Conservation (phyloP, 2,888 invertebrate genomes). For the Heteromurus nitidus region DNA sequence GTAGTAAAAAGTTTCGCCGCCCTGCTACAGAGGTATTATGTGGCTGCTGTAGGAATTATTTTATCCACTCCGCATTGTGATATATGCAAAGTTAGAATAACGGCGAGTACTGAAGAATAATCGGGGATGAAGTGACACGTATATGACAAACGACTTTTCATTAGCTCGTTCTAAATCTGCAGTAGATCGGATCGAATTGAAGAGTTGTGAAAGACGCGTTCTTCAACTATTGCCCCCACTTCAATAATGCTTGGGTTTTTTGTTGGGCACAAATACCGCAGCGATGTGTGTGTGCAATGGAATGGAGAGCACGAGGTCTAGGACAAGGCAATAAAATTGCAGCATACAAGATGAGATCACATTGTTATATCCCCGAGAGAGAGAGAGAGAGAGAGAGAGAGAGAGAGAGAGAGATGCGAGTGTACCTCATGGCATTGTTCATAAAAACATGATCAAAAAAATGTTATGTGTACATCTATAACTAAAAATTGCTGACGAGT, state of each 20-base stretch:
- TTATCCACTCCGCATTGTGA: too few relatives aligned
- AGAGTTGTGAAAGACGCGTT: too few relatives aligned
- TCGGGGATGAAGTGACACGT: not conserved
- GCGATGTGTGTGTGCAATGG: not conserved
- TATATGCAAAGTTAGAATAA: too few relatives aligned
- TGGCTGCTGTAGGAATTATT: too few relatives aligned
- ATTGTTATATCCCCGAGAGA: too few relatives aligned
- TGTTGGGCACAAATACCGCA: too few relatives aligned
- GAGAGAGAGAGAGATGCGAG: not conserved
- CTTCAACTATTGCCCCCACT: too few relatives aligned
- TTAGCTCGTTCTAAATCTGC: conserved; percentile 9
- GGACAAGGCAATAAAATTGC: conserved; percentile 25
- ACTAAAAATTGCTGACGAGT: conserved; percentile 6
- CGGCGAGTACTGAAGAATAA: not conserved
- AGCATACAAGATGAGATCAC: not conserved
- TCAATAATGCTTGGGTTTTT: too few relatives aligned
- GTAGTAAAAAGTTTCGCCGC: too few relatives aligned
- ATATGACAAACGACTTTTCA: not conserved
- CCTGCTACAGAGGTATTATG: too few relatives aligned
- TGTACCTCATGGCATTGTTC: conserved; percentile 7
- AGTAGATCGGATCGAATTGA: too few relatives aligned
- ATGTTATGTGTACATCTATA: not conserved
- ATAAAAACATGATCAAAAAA: not conserved
- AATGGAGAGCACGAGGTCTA: conserved; percentile 40
- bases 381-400: too few relatives aligned